Percentiles rank a stretch among this genome's conserved stretches.
Conservation (phyloP, 2,113 vertebrate species). For the Cairina moschata region DNA sequence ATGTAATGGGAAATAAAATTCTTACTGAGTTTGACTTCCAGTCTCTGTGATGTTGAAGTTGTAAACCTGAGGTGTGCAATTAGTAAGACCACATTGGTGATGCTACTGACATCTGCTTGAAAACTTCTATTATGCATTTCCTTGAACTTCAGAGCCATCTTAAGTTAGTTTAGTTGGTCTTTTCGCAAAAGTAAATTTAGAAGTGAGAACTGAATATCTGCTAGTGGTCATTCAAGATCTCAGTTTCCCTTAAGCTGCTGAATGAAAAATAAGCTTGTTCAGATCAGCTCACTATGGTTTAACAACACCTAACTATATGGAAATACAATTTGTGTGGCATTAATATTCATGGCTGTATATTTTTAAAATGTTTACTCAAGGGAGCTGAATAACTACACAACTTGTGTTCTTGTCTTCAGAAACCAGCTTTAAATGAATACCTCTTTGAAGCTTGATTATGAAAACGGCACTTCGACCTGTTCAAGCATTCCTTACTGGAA, state of each 20-base stretch:
- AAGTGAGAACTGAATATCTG: neutral
- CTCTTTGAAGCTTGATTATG: neutral
- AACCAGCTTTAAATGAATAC: neutral
- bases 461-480: neutral
- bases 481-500: neutral
- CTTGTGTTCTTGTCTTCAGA: neutral
- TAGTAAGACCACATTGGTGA: neutral
- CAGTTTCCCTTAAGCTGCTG: neutral
- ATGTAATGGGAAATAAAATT: neutral
- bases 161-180: neutral
- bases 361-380: neutral
- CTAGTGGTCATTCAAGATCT: neutral
- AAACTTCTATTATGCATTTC: neutral
- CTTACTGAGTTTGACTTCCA: neutral
- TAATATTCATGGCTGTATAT: neutral
- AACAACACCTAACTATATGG: neutral
- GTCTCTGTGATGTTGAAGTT: neutral
- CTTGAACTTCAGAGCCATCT: neutral
- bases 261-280: neutral
- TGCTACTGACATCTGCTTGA: neutral
- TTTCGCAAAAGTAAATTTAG: neutral
- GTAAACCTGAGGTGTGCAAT: neutral
- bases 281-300: neutral
- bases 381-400: neutral
- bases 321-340: neutral